phyloP scores from a whole-genome alignment of 2,888 invertebrate genomes.

The Drosophila subsilvestris region DNA sequence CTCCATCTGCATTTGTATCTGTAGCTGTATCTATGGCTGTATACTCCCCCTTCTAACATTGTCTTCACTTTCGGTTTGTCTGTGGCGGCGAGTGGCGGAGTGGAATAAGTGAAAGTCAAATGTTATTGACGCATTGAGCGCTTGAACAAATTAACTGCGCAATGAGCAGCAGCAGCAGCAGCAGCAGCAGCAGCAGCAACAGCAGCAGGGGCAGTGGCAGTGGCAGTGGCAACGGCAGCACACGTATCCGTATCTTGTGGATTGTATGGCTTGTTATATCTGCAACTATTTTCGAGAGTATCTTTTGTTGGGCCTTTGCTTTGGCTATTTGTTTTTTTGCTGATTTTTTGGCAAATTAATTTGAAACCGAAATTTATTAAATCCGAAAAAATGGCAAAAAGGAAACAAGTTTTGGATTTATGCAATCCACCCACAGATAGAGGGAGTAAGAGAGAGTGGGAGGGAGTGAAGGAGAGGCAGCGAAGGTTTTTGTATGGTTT shows the following conservation, averaged over 20 bases:
- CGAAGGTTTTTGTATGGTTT: background rate
- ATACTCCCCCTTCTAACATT: conserved; percentile 21
- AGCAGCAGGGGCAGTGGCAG: background rate
- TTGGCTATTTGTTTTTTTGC: conserved; percentile 3
- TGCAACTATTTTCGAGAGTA: conserved; percentile 34
- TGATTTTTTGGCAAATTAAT: conserved; percentile 41
- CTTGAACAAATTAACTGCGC: conserved; percentile 80
- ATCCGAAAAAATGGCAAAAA: conserved; percentile 40
- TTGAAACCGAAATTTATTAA: conserved; percentile 45
- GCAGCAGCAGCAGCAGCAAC: conserved; percentile 21
- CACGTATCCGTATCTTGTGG: conserved; percentile 1
- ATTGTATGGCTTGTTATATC: conserved; percentile 24
- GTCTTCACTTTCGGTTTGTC: conserved; percentile 42
- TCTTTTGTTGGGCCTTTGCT: conserved; percentile 32
- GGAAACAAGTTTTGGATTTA: conserved; percentile 46
- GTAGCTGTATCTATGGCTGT: conserved; percentile 2
- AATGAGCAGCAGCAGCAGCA: conserved; percentile 68
- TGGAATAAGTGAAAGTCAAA: conserved; percentile 77
- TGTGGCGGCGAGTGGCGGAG: conserved; percentile 62
- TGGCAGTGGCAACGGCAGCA: conserved; percentile 5
- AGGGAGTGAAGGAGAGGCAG: background rate
- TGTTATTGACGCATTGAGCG: conserved; percentile 79
- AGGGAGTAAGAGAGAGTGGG: background rate
- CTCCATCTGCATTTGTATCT: conserved; percentile 19
- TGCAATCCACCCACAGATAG: conserved; percentile 10